Evolutionary conservation across 2,797 vertebrate genomes (phyloP).

Genomic region (Dromococcyx pavoninus): DNA sequence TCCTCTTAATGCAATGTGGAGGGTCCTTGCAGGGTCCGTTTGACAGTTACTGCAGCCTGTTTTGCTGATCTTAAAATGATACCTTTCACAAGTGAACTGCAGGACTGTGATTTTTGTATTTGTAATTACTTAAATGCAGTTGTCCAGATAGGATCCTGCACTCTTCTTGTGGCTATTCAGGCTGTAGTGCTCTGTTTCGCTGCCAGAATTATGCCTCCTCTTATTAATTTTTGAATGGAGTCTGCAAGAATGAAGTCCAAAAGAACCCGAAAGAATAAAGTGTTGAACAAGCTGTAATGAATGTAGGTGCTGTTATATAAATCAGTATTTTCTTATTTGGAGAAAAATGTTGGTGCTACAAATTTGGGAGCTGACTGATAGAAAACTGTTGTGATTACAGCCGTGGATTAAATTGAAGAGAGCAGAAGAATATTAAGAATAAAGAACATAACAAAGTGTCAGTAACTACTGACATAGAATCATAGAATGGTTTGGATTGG

Average conservation of each 20-base stretch:
- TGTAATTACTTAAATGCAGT: background rate
- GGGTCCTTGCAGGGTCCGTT: background rate
- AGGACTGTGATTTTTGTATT: background rate
- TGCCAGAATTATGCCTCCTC: background rate
- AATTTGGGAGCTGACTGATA: fast-evolving
- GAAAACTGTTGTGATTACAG: background rate
- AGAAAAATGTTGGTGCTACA: background rate
- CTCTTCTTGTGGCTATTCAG: background rate
- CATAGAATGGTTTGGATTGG: too few relatives aligned
- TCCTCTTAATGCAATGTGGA: background rate
- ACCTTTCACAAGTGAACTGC: background rate
- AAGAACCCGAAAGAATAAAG: background rate
- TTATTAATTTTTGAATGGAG: background rate
- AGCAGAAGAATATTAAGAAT: background rate
- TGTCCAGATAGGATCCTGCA: background rate
- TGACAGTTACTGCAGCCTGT: background rate
- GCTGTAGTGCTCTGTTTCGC: background rate
- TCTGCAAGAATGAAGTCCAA: background rate
- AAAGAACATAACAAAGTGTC: background rate
- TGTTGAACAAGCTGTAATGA: background rate
- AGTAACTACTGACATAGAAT: background rate
- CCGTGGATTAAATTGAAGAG: background rate
- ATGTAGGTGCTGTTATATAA: background rate
- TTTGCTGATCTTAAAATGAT: background rate
- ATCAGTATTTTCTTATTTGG: background rate